Conservation (phyloP, 1,140 invertebrate genomes). For the Wasmannia auropunctata region DNA sequence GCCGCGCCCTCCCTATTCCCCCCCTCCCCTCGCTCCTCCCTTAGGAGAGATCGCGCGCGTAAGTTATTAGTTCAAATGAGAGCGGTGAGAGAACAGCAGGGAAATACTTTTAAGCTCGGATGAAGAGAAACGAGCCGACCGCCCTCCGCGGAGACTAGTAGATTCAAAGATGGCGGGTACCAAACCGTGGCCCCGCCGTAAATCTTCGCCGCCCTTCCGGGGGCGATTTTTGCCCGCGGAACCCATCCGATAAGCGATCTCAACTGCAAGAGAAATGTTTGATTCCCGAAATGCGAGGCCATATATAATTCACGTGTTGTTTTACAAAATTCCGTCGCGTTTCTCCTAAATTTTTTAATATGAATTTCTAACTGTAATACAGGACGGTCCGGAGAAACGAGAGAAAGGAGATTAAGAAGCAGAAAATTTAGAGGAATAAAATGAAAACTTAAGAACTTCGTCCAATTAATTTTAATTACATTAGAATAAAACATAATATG, state of each 20-base stretch:
- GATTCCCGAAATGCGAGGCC: not conserved
- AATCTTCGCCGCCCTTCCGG: conserved; percentile 18
- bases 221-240: conserved; percentile 10
- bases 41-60: conserved; percentile 34
- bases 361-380: no score
- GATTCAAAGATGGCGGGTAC: conserved; percentile 64
- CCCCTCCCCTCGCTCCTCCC: not conserved
- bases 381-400: no score
- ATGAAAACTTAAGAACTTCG: no score
- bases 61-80: conserved; percentile 74
- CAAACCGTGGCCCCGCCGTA: conserved; percentile 6
- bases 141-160: conserved; percentile 66
- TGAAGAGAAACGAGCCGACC: conserved; percentile 65
- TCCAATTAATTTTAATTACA: no score
- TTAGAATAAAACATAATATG: no score
- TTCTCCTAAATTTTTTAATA: not conserved
- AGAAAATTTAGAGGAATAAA: no score
- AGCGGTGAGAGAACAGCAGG: conserved; percentile 73
- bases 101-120: conserved; percentile 75
- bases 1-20: not conserved
- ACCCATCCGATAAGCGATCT: not conserved
- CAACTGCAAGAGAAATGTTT: not conserved
- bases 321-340: not conserved
- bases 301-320: not conserved
- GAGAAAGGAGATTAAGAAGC: no score